These are phyloP conservation scores for Spilogale gracilis DNA, from an alignment of 2,113 vertebrate species.

Conservation along the genomic window DNA sequence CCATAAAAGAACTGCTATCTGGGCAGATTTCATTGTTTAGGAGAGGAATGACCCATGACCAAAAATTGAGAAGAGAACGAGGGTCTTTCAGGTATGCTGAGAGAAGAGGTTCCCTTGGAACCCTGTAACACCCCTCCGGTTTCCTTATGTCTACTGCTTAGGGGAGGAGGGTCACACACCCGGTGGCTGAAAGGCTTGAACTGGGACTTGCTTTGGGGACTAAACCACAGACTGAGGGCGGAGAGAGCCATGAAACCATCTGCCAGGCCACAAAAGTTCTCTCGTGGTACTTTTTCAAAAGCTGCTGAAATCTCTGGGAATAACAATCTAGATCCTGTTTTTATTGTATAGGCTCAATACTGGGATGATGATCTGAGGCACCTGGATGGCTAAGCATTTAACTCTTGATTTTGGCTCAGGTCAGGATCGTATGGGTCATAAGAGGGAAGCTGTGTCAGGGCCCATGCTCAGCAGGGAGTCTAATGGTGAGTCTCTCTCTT, in stretches of 20 bases:
- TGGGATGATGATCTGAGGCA: background rate
- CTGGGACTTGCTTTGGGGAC: background rate
- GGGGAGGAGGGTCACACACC: constrained; percentile 91
- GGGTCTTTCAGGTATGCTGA: background rate
- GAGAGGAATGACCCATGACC: background rate
- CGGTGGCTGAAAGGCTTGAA: constrained; percentile 89
- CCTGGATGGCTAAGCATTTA: background rate
- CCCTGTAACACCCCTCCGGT: background rate
- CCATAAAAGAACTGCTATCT: background rate
- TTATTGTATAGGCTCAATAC: background rate
- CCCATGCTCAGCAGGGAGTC: too few species aligned
- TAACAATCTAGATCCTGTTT: background rate
- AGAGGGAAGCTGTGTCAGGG: too few species aligned
- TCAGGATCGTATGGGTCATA: too few species aligned
- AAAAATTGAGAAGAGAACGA: background rate
- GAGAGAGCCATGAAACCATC: background rate
- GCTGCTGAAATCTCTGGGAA: background rate
- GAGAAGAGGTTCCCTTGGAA: background rate
- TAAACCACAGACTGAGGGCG: background rate
- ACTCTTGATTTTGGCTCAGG: too few species aligned
- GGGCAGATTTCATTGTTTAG: background rate
- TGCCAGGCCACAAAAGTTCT: background rate
- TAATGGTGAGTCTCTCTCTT: too few species aligned
- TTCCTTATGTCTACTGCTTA: background rate
- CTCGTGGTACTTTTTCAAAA: background rate